Evolutionary conservation across 53 echinoderm and acorn worm species (phyloP).

Genomic region (Holothuria scabra): DNA sequence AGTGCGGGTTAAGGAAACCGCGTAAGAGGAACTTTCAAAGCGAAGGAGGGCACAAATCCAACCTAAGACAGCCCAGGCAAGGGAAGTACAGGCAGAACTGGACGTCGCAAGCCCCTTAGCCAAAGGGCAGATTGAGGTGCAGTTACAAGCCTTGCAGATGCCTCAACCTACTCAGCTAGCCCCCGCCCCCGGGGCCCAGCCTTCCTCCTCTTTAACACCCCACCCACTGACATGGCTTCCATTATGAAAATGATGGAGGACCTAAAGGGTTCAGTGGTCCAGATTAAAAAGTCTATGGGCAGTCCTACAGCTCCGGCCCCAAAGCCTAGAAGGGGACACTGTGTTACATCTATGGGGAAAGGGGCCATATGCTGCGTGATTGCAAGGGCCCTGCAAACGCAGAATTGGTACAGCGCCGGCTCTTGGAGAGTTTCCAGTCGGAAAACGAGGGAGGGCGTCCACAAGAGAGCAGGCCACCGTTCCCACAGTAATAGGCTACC

Average conservation of each 20-base stretch:
- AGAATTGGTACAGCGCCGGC: slow-evolving; percentile 44
- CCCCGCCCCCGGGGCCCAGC: too few relatives aligned
- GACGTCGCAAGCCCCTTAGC: not conserved
- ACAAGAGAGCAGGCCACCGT: slow-evolving; percentile 49
- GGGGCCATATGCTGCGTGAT: slow-evolving; percentile 47
- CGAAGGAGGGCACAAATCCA: not conserved
- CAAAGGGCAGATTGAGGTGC: not conserved
- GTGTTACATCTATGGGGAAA: too few relatives aligned
- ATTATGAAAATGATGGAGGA: too few relatives aligned
- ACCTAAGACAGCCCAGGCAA: not conserved
- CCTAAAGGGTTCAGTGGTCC: too few relatives aligned
- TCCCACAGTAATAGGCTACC: slow-evolving; percentile 22
- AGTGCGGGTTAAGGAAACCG: not conserved
- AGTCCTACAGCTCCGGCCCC: too few relatives aligned
- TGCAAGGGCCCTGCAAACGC: slow-evolving; percentile 50
- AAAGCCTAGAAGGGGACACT: too few relatives aligned
- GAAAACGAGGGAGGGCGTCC: slow-evolving; percentile 62
- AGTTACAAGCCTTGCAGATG: not conserved
- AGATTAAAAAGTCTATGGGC: too few relatives aligned
- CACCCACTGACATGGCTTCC: too few relatives aligned
- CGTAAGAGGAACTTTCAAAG: not conserved
- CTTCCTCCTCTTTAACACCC: too few relatives aligned
- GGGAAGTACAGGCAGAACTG: not conserved
- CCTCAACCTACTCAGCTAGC: too few relatives aligned
- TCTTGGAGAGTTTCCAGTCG: slow-evolving; percentile 37